phyloP scores from a whole-genome alignment of 1,140 invertebrate species.

The Drosophila navojoa region DNA sequence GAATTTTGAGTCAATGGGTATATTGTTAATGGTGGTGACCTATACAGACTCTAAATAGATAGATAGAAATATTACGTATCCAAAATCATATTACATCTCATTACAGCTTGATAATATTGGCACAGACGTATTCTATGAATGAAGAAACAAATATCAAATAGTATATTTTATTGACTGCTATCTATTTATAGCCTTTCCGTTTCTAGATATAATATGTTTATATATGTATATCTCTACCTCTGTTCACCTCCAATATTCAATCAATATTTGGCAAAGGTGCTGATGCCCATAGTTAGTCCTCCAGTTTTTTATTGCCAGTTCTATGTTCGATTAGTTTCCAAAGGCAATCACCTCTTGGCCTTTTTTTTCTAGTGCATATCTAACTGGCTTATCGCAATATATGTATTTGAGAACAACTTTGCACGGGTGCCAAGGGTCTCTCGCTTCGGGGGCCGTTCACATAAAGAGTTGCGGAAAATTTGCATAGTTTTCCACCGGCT shows the following conservation, averaged over 20 bases:
- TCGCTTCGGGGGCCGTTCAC: background rate
- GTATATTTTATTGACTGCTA: no score
- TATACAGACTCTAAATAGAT: no score
- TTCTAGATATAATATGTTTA: no score
- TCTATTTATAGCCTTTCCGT: no score
- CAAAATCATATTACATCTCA: no score
- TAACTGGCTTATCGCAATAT: conserved; percentile 17
- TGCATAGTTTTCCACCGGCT: conserved; percentile 31
- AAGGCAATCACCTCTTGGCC: conserved; percentile 4
- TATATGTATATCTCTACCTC: no score
- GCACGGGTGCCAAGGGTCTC: background rate
- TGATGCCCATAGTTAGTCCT: background rate
- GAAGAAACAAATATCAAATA: no score
- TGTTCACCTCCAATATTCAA: background rate
- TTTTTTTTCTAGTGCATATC: background rate
- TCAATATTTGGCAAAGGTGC: background rate
- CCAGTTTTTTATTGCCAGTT: background rate
- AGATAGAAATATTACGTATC: no score
- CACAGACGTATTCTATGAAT: no score
- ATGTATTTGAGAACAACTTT: conserved; percentile 17
- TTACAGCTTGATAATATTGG: no score
- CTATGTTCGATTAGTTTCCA: background rate
- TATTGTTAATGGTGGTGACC: background rate
- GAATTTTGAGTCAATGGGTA: background rate
- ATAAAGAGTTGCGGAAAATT: conserved; percentile 14